phyloP scores from a whole-genome alignment of 2,888 invertebrate species.

The Drosophila fulvimacula region DNA sequence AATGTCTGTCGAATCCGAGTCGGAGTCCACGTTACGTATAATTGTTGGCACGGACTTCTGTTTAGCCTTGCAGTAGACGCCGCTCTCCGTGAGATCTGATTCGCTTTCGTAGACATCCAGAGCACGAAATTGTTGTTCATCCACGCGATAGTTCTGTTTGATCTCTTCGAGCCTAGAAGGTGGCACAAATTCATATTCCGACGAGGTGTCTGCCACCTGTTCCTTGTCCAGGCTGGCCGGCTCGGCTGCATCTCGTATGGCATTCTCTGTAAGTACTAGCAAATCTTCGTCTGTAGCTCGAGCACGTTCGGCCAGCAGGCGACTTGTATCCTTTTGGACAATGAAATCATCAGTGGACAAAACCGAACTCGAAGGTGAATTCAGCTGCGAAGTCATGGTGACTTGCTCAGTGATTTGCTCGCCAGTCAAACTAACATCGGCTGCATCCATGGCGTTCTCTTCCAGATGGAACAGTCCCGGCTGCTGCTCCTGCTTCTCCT shows the following conservation, averaged over 20 bases:
- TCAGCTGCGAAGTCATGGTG: constrained; percentile 4
- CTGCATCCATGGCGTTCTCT: constrained; percentile 78
- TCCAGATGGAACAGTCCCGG: constrained; percentile 52
- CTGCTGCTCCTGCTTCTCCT: constrained; percentile 49
- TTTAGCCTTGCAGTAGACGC: constrained; percentile 80
- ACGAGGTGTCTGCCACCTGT: constrained; percentile 42
- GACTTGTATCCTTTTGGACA: constrained; percentile 80
- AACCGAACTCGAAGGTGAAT: constrained; percentile 81
- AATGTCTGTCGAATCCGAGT: constrained; percentile 61
- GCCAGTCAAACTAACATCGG: constrained; percentile 62
- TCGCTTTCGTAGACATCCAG: constrained; percentile 88
- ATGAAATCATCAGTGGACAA: constrained; percentile 84
- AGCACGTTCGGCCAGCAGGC: constrained; percentile 67
- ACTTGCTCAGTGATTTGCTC: background rate
- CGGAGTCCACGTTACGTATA: constrained; percentile 71
- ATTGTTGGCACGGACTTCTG: constrained; percentile 66
- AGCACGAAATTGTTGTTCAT: constrained; percentile 84
- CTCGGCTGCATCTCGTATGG: constrained; percentile 49
- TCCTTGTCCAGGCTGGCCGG: constrained; percentile 3
- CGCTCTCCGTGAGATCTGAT: constrained; percentile 84
- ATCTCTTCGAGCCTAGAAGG: constrained; percentile 60
- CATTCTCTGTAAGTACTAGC: constrained; percentile 73
- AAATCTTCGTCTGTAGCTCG: constrained; percentile 82
- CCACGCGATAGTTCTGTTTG: constrained; percentile 81
- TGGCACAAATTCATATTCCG: constrained; percentile 68